Conservation (phyloP, 2,113 vertebrate species). For the Fukomys damarensis region DNA sequence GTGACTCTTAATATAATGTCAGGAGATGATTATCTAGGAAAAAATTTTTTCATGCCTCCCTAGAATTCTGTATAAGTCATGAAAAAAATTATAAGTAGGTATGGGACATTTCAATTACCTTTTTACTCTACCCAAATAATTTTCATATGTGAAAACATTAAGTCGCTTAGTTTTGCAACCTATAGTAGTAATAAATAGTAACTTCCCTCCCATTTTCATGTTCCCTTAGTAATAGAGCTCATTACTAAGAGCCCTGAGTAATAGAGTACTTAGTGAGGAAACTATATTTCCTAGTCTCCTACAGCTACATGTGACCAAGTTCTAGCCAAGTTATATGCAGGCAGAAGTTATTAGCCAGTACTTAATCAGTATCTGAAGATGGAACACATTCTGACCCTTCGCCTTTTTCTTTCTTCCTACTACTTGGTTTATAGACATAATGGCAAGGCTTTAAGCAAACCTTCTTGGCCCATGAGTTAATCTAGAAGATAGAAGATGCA, state of each 20-base stretch:
- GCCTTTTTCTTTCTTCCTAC: background rate
- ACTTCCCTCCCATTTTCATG: background rate
- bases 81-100: background rate
- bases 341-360: background rate
- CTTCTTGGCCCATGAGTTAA: background rate
- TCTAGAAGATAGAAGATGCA: background rate
- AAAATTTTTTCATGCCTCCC: background rate
- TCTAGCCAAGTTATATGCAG: background rate
- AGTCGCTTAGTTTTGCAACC: background rate
- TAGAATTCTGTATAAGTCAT: background rate
- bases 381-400: background rate
- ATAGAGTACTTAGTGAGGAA: background rate
- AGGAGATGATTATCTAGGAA: background rate
- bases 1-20: background rate
- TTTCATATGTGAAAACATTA: background rate
- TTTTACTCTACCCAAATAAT: background rate
- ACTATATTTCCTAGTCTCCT: background rate
- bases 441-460: background rate
- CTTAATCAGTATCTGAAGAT: background rate
- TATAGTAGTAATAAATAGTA: background rate
- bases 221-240: background rate
- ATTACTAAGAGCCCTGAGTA: background rate
- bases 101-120: background rate
- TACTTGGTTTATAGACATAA: background rate
- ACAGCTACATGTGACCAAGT: background rate